Percentiles rank a stretch among this genome's conserved stretches.
Conservation (phyloP, 2,888 invertebrate genomes). For the Meiosimyza platycephala region DNA sequence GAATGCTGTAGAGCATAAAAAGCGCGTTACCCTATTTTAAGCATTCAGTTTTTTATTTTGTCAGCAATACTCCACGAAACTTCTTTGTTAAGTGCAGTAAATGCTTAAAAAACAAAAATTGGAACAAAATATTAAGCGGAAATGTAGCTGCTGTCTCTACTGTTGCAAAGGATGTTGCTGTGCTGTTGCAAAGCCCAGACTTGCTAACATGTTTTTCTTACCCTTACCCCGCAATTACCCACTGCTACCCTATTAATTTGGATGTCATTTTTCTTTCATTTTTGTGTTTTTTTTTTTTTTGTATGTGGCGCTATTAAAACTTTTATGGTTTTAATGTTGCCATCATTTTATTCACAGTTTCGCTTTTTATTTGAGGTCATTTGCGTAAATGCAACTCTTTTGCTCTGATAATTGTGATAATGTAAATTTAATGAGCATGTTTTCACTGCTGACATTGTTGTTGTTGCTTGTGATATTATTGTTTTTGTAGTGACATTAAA, state of each 20-base stretch:
- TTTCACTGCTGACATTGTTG: constrained; percentile 17
- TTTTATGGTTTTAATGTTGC: too few relatives aligned
- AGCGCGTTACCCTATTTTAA: constrained; percentile 21
- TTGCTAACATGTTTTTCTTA: neutral
- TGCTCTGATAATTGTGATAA: constrained; percentile 40
- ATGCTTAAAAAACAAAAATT: too few relatives aligned
- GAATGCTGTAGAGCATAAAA: constrained; percentile 18
- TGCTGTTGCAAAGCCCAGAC: too few relatives aligned
- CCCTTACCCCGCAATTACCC: too few relatives aligned
- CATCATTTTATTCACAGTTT: constrained; percentile 6
- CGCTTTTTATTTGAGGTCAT: constrained; percentile 32
- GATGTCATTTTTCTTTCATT: neutral
- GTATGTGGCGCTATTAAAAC: too few relatives aligned
- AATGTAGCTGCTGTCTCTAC: too few relatives aligned
- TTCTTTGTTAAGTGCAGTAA: too few relatives aligned
- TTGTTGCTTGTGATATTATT: constrained; percentile 3
- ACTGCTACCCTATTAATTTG: neutral
- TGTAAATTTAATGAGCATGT: constrained; percentile 47
- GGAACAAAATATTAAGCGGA: too few relatives aligned
- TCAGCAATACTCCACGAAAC: too few relatives aligned
- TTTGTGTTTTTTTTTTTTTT: too few relatives aligned
- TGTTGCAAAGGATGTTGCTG: too few relatives aligned
- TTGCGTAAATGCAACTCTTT: constrained; percentile 30
- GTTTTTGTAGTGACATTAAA: neutral
- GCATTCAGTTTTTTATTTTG: neutral